A percentile compares a stretch with the other conserved stretches of the same genome.
Evolutionary conservation across 92 coral and sea anemone genomes (phyloP).

Genomic region (Micromussa lordhowensis): DNA sequence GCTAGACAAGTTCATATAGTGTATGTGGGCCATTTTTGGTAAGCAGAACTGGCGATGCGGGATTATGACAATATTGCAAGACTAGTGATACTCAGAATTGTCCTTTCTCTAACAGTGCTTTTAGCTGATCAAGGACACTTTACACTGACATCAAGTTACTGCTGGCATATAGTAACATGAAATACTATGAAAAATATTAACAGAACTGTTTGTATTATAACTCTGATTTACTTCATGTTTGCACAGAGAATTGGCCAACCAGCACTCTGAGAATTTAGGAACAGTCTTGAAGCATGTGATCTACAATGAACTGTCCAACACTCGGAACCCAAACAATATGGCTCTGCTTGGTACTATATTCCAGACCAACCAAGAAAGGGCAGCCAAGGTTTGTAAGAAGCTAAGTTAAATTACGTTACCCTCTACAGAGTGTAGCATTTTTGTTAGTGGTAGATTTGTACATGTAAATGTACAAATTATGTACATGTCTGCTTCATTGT

Average conservation of each 20-base stretch:
- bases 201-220: neutral
- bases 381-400: constrained; percentile 80
- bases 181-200: too few species aligned
- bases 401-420: too few species aligned
- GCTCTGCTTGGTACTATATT: constrained; percentile 82
- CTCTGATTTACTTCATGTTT: neutral
- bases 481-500: neutral
- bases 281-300: constrained; percentile 92
- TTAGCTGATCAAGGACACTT: too few species aligned
- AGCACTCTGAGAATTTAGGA: constrained; percentile 91
- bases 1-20: too few species aligned
- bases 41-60: too few species aligned
- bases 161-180: too few species aligned
- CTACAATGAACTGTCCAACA: constrained; percentile 91
- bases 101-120: too few species aligned
- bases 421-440: too few species aligned
- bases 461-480: neutral
- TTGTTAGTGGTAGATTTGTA: neutral
- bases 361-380: constrained; percentile 82
- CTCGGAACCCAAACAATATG: constrained; percentile 99
- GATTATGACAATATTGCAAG: too few species aligned
- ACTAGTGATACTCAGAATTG: too few species aligned
- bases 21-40: too few species aligned
- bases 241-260: constrained; percentile 79
- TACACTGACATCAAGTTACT: too few species aligned